phyloP scores from a whole-genome alignment of 2,113 vertebrate genomes.

The Oxyura jamaicensis region DNA sequence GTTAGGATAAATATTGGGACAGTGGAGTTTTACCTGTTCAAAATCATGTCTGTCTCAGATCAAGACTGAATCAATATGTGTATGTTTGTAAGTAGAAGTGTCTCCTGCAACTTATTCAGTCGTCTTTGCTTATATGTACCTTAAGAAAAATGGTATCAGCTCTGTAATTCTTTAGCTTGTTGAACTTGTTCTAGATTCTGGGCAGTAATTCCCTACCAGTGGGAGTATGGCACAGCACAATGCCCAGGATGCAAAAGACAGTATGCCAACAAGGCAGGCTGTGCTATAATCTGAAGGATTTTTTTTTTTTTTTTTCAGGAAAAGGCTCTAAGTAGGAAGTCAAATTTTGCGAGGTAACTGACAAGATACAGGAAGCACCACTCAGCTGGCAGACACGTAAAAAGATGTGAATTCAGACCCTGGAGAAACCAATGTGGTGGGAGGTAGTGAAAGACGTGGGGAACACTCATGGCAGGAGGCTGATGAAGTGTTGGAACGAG shows the following conservation, averaged over 20 bases:
- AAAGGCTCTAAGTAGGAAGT: background rate
- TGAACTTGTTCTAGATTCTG: background rate
- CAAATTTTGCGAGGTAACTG: background rate
- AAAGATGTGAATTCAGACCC: background rate
- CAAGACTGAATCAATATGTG: background rate
- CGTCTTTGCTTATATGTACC: background rate
- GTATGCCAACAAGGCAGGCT: accelerated
- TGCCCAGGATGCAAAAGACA: background rate
- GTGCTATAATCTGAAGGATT: background rate
- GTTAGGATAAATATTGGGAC: background rate
- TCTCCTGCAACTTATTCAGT: background rate
- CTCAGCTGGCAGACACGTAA: background rate
- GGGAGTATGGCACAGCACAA: background rate
- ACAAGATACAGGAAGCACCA: background rate
- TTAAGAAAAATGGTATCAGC: background rate
- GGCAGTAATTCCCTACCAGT: background rate
- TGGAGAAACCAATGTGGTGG: background rate
- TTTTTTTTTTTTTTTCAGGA: background rate
- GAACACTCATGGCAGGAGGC: background rate
- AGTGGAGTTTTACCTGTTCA: background rate
- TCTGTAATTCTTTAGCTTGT: background rate
- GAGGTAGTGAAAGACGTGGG: background rate
- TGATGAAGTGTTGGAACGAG: accelerated
- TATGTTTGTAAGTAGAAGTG: background rate
- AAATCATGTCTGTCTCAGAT: background rate